phyloP scores from a whole-genome alignment of 2,113 vertebrate species.

The Vimba vimba region DNA sequence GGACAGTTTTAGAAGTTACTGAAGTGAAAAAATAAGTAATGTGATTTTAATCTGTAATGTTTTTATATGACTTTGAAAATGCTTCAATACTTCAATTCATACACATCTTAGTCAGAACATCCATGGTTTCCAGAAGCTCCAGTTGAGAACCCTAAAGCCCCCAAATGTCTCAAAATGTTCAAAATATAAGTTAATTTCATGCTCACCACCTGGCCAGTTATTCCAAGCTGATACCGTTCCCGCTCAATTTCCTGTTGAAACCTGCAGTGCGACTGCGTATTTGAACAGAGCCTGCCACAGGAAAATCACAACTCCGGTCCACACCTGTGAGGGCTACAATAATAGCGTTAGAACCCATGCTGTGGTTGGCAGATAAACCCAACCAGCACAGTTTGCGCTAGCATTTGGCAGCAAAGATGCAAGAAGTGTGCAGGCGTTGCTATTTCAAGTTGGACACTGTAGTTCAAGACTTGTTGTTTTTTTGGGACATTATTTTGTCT shows the following conservation, averaged over 20 bases:
- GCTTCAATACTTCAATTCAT: background rate
- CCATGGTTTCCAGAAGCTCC: background rate
- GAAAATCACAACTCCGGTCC: slow-evolving; percentile 8
- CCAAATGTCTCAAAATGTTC: background rate
- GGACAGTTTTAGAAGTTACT: background rate
- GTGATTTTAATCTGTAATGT: slow-evolving; percentile 8
- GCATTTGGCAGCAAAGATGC: slow-evolving; percentile 19
- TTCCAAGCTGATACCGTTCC: background rate
- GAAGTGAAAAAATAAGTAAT: background rate
- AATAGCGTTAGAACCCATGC: slow-evolving; percentile 21
- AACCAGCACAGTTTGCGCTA: background rate
- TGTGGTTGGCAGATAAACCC: slow-evolving; percentile 16
- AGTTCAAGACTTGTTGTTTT: background rate
- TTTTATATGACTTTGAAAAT: background rate
- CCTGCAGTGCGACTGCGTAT: slow-evolving; percentile 10
- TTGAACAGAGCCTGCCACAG: background rate
- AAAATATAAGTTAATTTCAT: slow-evolving; percentile 1
- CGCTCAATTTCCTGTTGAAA: background rate
- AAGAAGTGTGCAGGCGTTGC: background rate
- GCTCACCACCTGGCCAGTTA: background rate
- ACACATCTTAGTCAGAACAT: background rate
- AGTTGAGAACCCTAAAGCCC: background rate
- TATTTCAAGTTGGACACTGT: background rate
- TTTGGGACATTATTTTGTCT: background rate
- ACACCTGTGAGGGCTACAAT: slow-evolving; percentile 21